These are phyloP conservation scores for Psittacula derbiana DNA, from an alignment of 2,797 vertebrate genomes.

Conservation along the genomic window DNA sequence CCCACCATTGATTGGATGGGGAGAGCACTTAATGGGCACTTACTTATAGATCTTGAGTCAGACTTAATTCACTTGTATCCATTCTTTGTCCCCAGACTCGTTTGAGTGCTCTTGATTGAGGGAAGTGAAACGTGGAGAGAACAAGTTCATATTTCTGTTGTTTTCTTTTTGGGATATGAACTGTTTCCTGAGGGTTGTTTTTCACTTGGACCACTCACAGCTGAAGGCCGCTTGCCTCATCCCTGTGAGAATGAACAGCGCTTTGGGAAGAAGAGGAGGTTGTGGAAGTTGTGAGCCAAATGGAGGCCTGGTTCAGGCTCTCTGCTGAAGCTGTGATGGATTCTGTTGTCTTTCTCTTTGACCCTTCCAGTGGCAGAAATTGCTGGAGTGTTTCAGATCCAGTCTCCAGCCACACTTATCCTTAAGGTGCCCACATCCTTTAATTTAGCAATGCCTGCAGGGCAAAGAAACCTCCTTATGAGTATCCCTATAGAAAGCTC, in stretches of 20 bases:
- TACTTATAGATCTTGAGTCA: neutral
- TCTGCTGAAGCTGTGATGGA: neutral
- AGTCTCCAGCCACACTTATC: neutral
- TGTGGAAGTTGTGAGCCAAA: too few relatives aligned
- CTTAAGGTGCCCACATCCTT: neutral
- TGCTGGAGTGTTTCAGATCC: neutral
- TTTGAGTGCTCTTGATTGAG: neutral
- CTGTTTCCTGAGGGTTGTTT: neutral
- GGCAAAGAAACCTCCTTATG: neutral
- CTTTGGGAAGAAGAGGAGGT: neutral
- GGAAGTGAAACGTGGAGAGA: neutral
- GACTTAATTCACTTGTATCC: neutral
- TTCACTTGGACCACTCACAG: neutral
- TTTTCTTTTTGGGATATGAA: rapidly evolving
- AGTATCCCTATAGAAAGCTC: rapidly evolving
- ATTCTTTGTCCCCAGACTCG: rapidly evolving
- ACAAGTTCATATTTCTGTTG: neutral
- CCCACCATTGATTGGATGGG: neutral
- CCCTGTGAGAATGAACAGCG: neutral
- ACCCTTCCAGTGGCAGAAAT: neutral
- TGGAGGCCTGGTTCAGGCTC: neutral
- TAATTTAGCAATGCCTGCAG: neutral
- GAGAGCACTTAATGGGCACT: neutral
- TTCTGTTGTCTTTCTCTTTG: neutral
- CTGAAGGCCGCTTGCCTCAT: neutral